phyloP scores from a whole-genome alignment of 2,113 vertebrate species.

The Globicephala melas region DNA sequence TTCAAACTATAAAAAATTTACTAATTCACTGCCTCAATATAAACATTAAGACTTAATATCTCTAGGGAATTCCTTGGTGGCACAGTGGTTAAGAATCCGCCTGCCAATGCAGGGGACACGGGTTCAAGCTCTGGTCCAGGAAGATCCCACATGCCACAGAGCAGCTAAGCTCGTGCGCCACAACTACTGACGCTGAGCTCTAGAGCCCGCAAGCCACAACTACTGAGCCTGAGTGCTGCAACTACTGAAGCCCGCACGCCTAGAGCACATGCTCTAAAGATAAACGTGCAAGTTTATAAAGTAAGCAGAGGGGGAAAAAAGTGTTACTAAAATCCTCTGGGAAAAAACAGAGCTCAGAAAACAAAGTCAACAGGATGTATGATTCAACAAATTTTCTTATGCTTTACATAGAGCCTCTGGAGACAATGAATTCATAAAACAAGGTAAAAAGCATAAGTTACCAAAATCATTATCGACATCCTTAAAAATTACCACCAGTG shows the following conservation, averaged over 20 bases:
- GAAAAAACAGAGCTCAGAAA: constrained; percentile 12
- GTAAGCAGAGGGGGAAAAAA: background rate
- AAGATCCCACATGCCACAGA: no score
- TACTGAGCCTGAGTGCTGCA: no score
- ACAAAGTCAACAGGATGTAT: background rate
- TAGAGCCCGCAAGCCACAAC: no score
- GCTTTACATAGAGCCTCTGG: background rate
- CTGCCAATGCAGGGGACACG: no score
- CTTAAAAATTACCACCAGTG: background rate
- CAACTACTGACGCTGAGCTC: no score
- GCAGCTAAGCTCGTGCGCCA: no score
- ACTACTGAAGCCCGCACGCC: no score
- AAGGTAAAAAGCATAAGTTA: background rate
- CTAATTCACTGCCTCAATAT: background rate
- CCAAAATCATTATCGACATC: background rate
- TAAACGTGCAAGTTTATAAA: background rate
- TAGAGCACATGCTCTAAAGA: background rate
- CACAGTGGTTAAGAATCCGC: no score
- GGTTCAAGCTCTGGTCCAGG: no score
- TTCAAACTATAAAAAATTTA: constrained; percentile 22
- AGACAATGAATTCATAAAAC: background rate
- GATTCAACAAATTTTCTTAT: background rate
- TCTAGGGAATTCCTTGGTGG: background rate
- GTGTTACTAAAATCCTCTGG: background rate
- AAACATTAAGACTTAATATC: background rate